Evolutionary conservation across 1,140 invertebrate genomes (phyloP).

Genomic region (Pseudomyrmex gracilis): DNA sequence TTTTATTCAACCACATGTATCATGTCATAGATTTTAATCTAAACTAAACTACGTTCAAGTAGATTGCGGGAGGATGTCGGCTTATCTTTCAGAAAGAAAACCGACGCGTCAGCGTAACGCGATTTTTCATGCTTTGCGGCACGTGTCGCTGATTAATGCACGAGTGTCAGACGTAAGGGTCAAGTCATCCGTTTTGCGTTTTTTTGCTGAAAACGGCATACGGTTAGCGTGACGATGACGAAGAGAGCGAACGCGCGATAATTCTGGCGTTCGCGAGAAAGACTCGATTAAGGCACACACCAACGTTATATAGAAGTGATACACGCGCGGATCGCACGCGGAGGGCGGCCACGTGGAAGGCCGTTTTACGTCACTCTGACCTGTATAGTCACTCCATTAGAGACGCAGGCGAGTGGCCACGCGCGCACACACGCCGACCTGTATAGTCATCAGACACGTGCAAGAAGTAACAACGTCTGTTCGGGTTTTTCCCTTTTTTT

Average conservation of each 20-base stretch:
- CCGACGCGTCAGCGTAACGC: not conserved
- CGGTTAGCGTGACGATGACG: not conserved
- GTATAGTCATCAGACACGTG: constrained; percentile 34
- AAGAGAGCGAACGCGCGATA: constrained; percentile 26
- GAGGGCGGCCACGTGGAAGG: constrained; percentile 50
- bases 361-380: constrained; percentile 47
- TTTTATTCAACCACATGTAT: no score
- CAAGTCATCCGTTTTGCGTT: constrained; percentile 23
- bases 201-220: constrained; percentile 10
- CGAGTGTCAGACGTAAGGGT: not conserved
- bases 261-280: constrained; percentile 38
- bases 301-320: constrained; percentile 12
- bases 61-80: no score
- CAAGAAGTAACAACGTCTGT: constrained; percentile 13
- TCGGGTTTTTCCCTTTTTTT: no score
- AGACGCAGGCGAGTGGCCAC: constrained; percentile 9
- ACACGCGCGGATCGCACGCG: constrained; percentile 25
- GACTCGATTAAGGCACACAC: constrained; percentile 29
- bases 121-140: not conserved
- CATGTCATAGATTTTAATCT: no score
- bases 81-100: no score
- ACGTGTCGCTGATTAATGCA: constrained; percentile 24
- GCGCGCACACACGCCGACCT: constrained; percentile 32
- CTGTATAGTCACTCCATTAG: constrained; percentile 14
- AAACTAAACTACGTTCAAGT: no score